Base-by-base conservation (phyloP, 2,888 invertebrate genomes). In the Venusia cambrica region DNA sequence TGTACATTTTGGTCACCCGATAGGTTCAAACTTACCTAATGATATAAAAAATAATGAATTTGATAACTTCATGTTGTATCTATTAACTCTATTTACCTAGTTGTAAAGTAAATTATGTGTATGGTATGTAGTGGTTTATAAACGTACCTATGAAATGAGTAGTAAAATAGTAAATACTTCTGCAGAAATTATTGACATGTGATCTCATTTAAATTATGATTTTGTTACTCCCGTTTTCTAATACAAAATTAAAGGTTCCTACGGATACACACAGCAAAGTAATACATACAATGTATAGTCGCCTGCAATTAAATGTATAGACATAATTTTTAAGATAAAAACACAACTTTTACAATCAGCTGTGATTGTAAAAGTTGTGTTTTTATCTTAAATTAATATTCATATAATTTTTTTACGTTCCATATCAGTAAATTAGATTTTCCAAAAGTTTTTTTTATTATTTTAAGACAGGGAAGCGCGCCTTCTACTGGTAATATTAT, bases 141-240 rank as follows among this genome's bases (percentile, higher is more conserved):
- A 33, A 25, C 16, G 14, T 29, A 16, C n/a, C n/a, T n/a, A n/a
- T n/a, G n/a, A n/a, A n/a, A n/a, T n/a, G n/a, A n/a, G 28, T 19
- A 20, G 18, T n/a, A 10, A 28, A 22, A 24, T 17, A 21, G 6
- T 1, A 6, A 17, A 12, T 16, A 5, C 22, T 35, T 28, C 29
- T 8, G 20, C 22, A 27, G 22, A 27, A 40, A 40, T 34, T 27
- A 35, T 40, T 22, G 15, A 35, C 17, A 35, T 24, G 31, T 40
- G 40, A 40, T 40, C 40, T 40, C 40, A 40, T 39, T 33, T 35
- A 27, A 34, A 21, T 24, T 28, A 27, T 40, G 7, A 27, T n/a
- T n/a, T n/a, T 26, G 26, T 21, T 26, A 12, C 20, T 21, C 34
- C 25, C 26, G 5, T 17, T 35, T 29, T 29, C 5, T 10, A 11